phyloP scores from a whole-genome alignment of 1,140 invertebrate species.

The Hestina assimilis region DNA sequence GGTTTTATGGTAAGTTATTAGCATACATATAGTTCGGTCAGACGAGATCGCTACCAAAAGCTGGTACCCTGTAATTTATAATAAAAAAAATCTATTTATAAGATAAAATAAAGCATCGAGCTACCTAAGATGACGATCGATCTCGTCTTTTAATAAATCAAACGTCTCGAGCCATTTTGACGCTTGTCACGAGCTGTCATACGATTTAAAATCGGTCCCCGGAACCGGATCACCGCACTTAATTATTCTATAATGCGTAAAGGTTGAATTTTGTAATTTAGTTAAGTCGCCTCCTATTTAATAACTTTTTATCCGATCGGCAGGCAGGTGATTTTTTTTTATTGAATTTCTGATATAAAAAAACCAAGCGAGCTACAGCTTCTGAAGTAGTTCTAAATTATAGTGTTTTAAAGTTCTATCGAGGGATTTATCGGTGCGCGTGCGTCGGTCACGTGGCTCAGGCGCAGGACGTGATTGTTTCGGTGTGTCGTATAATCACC shows the following conservation, averaged over 20 bases:
- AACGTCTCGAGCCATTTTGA: constrained; percentile 56
- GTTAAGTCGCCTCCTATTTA: constrained; percentile 74
- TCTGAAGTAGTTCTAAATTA: constrained; percentile 74
- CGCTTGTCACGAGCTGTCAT: constrained; percentile 56
- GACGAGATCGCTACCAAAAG: constrained; percentile 70
- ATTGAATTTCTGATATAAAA: constrained; percentile 37
- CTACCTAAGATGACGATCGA: constrained; percentile 73
- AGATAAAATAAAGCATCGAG: constrained; percentile 69
- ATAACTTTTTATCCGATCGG: constrained; percentile 57
- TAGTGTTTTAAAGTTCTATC: constrained; percentile 65
- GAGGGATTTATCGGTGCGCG: constrained; percentile 51
- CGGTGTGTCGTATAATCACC: constrained; percentile 31
- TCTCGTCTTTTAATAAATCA: constrained; percentile 68
- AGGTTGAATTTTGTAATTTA: constrained; percentile 74
- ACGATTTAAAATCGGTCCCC: constrained; percentile 55
- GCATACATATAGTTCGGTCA: constrained; percentile 30
- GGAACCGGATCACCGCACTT: constrained; percentile 36
- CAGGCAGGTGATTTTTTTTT: constrained; percentile 61
- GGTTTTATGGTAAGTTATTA: constrained; percentile 38
- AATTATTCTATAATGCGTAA: constrained; percentile 69
- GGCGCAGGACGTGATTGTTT: constrained; percentile 13
- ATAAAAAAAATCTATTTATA: constrained; percentile 78
- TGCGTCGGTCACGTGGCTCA: constrained; percentile 30
- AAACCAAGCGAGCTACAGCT: constrained; percentile 46
- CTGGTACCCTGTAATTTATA: constrained; percentile 75